These are phyloP conservation scores for Montipora efflorescens DNA, from an alignment of 64 coral and sea anemone species.

Conservation along the genomic window DNA sequence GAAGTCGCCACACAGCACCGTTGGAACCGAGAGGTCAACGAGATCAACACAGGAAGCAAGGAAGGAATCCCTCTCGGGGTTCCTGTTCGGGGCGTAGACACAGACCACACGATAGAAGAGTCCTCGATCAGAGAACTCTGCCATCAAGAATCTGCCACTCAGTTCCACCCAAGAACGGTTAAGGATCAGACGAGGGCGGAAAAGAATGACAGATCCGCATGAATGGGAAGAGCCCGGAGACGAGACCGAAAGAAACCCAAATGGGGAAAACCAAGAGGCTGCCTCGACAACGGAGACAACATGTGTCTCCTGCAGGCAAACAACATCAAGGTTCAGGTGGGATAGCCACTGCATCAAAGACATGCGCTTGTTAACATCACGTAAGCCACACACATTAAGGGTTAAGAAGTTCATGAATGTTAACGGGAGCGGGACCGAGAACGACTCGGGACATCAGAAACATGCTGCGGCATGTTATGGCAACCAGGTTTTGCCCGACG, in stretches of 20 bases:
- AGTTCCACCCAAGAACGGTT: background rate
- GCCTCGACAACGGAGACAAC: background rate
- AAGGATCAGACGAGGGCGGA: background rate
- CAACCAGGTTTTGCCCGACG: no score
- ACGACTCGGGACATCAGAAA: background rate
- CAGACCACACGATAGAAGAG: background rate
- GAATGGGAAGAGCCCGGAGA: constrained; percentile 4
- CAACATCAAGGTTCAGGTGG: background rate
- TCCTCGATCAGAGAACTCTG: background rate
- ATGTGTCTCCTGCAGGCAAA: constrained; percentile 59
- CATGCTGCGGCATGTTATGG: no score
- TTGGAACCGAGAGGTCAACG: constrained; percentile 10
- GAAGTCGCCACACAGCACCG: constrained; percentile 60
- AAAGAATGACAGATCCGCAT: constrained; percentile 7
- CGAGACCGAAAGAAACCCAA: background rate
- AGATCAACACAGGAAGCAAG: background rate
- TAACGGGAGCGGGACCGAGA: no score
- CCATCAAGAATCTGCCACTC: background rate
- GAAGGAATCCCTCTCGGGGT: background rate
- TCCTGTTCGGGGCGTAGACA: constrained; percentile 42
- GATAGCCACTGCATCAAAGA: background rate
- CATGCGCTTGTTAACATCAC: background rate
- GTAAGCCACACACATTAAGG: background rate
- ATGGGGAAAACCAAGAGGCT: background rate
- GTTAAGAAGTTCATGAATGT: no score